Evolutionary conservation across 1,140 invertebrate species (phyloP).

Genomic region (Meteorus sp.): DNA sequence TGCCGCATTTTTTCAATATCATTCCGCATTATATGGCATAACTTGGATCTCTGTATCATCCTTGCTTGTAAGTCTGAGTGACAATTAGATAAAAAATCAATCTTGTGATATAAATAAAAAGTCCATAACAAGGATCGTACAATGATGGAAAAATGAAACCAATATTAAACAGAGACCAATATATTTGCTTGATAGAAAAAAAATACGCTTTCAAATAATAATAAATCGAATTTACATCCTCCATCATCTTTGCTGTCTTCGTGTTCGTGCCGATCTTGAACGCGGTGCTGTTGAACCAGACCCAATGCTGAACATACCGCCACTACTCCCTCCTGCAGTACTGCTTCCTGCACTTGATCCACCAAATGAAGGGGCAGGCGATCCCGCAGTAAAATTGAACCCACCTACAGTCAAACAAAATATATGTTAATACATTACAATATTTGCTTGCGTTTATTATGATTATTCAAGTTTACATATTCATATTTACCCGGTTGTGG

Average conservation of each 20-base stretch:
- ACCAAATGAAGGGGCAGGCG: conserved; percentile 30
- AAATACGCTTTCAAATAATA: not conserved
- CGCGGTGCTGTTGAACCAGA: conserved; percentile 52
- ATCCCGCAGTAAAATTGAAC: conserved; percentile 46
- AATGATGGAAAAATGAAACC: too few species aligned
- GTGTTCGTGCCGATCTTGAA: conserved; percentile 35
- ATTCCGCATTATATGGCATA: too few species aligned
- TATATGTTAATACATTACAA: too few species aligned
- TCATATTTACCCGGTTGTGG: conserved; percentile 39
- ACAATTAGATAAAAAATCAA: too few species aligned
- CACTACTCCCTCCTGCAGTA: not conserved
- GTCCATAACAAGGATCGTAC: too few species aligned
- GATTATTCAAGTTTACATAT: not conserved
- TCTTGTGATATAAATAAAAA: too few species aligned
- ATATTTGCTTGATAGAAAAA: too few species aligned
- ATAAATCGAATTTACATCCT: conserved; percentile 46
- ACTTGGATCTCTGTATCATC: too few species aligned
- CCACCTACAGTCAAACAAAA: conserved; percentile 32
- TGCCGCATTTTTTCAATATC: too few species aligned
- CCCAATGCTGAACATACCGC: conserved; percentile 55
- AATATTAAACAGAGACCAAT: too few species aligned
- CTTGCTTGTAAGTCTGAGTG: too few species aligned
- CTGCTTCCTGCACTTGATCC: conserved; percentile 25
- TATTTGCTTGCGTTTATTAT: too few species aligned
- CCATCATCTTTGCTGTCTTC: conserved; percentile 55